phyloP scores from a whole-genome alignment of 2,888 invertebrate species.

The Tachina fera region DNA sequence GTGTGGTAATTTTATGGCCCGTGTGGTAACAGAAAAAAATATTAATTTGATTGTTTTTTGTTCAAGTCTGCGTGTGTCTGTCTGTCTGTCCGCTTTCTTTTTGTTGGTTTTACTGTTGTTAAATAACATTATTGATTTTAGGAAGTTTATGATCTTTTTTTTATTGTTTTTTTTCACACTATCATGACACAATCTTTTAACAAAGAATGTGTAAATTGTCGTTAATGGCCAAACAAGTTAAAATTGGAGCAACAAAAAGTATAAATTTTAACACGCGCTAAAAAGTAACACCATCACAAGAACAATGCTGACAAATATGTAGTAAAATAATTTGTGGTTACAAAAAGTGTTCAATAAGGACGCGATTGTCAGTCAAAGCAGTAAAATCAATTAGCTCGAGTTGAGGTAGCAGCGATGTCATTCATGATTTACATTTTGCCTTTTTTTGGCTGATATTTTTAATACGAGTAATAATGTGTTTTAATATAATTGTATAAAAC shows the following conservation, averaged over 20 bases:
- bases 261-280: not conserved
- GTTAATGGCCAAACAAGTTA: slow-evolving; percentile 2
- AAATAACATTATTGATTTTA: slow-evolving; percentile 13
- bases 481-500: too few species aligned
- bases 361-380: not conserved
- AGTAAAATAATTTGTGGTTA: not conserved
- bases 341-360: not conserved
- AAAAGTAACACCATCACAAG: not conserved
- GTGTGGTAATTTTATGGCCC: not conserved
- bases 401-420: too few species aligned
- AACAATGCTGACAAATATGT: not conserved
- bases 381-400: not conserved
- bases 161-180: not conserved
- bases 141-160: slow-evolving; percentile 3
- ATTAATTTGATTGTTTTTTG: not conserved
- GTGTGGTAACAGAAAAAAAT: not conserved
- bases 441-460: too few species aligned
- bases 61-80: not conserved
- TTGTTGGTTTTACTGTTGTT: not conserved
- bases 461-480: too few species aligned
- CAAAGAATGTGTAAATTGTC: slow-evolving; percentile 4
- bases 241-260: slow-evolving; percentile 11
- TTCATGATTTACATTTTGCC: too few species aligned
- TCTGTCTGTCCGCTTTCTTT: not conserved
- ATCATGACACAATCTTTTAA: not conserved